A percentile compares a stretch with the other conserved stretches of the same genome.
Conservation (phyloP, 2,797 vertebrate genomes). For the Pyrocephalus nanus region DNA sequence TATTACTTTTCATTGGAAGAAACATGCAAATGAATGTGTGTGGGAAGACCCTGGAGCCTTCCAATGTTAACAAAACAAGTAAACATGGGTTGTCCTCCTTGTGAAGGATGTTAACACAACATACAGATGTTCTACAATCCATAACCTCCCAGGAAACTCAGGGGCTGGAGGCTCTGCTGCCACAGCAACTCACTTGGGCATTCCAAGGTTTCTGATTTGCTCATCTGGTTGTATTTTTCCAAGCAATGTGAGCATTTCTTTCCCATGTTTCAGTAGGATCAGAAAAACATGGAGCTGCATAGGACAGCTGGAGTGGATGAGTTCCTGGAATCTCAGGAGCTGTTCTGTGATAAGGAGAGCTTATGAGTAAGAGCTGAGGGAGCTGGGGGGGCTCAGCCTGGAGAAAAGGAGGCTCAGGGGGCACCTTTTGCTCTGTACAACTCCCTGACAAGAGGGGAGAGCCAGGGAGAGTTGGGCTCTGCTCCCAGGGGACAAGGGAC, state of each 20-base stretch:
- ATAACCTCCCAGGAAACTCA: not conserved
- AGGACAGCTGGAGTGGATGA: not conserved
- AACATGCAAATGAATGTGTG: slow-evolving; percentile 31
- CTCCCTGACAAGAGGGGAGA: not conserved
- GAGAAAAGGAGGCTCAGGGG: not conserved
- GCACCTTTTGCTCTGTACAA: not conserved
- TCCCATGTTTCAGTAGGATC: not conserved
- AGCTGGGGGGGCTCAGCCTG: not conserved
- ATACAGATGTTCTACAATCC: not conserved
- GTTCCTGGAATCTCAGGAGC: not conserved
- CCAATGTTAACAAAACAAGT: slow-evolving; percentile 48
- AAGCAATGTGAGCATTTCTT: not conserved
- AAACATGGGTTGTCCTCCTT: slow-evolving; percentile 41
- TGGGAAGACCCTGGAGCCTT: slow-evolving; percentile 27
- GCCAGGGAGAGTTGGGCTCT: not conserved
- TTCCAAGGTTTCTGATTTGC: not conserved
- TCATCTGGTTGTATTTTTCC: not conserved
- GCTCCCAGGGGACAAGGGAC: not conserved
- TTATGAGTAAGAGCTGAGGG: not conserved
- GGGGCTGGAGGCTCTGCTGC: not conserved
- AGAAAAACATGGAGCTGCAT: not conserved
- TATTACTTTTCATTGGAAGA: slow-evolving; percentile 11
- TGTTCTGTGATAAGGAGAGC: not conserved
- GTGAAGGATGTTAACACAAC: not conserved
- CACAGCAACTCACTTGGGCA: not conserved